Evolutionary conservation across 2,797 vertebrate species (phyloP).

Genomic region (Chloroceryle amazona): DNA sequence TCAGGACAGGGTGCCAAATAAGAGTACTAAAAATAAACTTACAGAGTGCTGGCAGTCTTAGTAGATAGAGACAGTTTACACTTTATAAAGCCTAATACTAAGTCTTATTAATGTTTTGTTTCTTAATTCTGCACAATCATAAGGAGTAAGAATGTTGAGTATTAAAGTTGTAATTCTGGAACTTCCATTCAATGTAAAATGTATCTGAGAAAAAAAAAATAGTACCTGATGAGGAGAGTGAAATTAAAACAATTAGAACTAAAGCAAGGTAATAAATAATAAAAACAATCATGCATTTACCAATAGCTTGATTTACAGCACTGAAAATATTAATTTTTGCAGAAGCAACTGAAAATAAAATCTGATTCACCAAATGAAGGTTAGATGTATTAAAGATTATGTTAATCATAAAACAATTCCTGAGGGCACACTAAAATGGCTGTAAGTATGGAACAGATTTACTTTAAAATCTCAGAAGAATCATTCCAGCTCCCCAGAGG

Average conservation of each 20-base stretch:
- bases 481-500: not conserved
- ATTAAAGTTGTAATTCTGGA: not conserved
- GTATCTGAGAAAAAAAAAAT: not conserved
- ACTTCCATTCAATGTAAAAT: not conserved
- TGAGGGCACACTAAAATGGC: conserved; percentile 38
- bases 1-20: not conserved
- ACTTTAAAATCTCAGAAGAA: conserved; percentile 53
- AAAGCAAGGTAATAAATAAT: conserved; percentile 15
- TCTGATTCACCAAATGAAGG: conserved; percentile 48
- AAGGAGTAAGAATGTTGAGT: not conserved
- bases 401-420: conserved; percentile 34
- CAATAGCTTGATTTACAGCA: conserved; percentile 25
- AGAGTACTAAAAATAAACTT: not conserved
- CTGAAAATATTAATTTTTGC: not conserved
- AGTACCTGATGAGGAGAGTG: not conserved
- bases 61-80: not conserved
- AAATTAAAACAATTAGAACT: not conserved
- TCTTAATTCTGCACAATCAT: not conserved
- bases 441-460: conserved; percentile 52
- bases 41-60: not conserved
- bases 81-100: not conserved
- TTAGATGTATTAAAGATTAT: conserved; percentile 36
- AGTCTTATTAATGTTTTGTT: not conserved
- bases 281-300: conserved; percentile 18
- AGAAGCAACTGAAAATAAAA: conserved; percentile 36